A percentile compares a stretch with the other conserved stretches of the same genome.
phyloP scores from a whole-genome alignment of 2,113 vertebrate species.

The Clupea harengus region DNA sequence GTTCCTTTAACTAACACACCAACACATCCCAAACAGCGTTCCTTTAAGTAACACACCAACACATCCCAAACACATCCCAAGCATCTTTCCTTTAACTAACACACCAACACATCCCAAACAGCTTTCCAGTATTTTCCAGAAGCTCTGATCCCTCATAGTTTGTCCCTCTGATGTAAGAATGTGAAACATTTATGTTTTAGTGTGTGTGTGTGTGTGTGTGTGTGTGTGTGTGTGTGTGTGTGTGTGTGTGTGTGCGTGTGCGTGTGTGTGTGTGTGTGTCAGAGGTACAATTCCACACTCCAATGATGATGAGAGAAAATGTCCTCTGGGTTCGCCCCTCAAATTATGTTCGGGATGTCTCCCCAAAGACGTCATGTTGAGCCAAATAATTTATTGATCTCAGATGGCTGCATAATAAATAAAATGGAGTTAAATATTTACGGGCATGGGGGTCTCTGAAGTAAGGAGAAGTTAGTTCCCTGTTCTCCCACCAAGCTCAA shows the following conservation, averaged over 20 bases:
- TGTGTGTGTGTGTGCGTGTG: background rate
- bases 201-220: constrained; percentile 2
- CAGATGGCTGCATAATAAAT: constrained; percentile 36
- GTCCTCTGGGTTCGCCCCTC: constrained; percentile 18
- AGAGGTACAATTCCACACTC: background rate
- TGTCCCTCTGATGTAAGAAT: background rate
- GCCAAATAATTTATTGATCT: constrained; percentile 34
- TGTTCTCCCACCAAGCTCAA: background rate
- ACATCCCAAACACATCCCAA: no score
- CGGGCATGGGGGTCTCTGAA: background rate
- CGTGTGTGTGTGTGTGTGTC: background rate
- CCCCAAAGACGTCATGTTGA: constrained; percentile 28
- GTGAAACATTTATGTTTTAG: background rate
- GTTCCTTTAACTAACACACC: no score
- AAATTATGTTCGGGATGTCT: constrained; percentile 33
- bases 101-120: background rate
- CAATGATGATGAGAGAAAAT: background rate
- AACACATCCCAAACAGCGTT: no score
- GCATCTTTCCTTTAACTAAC: background rate
- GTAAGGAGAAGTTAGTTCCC: background rate
- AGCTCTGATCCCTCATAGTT: background rate
- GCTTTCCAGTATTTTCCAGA: background rate
- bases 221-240: background rate
- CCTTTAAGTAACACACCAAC: no score
- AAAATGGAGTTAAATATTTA: constrained; percentile 19